Percentiles rank a stretch among this genome's conserved stretches.
phyloP scores from a whole-genome alignment of 2,113 vertebrate genomes.

The Chroicocephalus ridibundus region DNA sequence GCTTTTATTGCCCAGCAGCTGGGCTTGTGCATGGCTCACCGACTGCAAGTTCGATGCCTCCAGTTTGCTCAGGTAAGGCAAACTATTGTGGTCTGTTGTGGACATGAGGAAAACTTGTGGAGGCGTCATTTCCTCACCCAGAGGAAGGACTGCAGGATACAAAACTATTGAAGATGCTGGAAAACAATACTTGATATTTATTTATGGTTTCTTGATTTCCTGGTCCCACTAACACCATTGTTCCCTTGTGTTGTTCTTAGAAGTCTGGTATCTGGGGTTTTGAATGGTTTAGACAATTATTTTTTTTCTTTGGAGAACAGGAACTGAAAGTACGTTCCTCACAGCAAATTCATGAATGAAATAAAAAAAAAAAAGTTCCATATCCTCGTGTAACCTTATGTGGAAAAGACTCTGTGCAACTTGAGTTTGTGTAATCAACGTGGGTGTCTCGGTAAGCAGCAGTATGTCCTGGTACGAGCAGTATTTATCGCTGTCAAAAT shows the following conservation, averaged over 20 bases:
- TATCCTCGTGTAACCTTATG: neutral
- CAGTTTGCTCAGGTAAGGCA: neutral
- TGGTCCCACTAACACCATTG: neutral
- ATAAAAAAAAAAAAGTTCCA: neutral
- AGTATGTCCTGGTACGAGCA: neutral
- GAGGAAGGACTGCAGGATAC: conserved; percentile 8
- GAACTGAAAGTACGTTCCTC: neutral
- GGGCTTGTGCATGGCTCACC: neutral
- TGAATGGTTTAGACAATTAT: neutral
- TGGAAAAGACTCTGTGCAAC: neutral
- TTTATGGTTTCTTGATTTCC: conserved; percentile 38
- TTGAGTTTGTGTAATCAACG: neutral
- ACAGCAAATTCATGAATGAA: conserved; percentile 1
- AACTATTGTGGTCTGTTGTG: neutral
- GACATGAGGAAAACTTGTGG: neutral
- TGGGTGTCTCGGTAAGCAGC: conserved; percentile 1
- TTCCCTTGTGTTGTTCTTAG: conserved; percentile 38
- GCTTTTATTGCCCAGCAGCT: neutral
- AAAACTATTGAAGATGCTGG: neutral
- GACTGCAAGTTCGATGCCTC: neutral
- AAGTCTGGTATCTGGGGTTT: neutral
- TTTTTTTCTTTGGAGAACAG: neutral
- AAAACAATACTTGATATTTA: conserved; percentile 1
- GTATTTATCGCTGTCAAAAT: neutral
- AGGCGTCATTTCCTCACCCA: conserved; percentile 3